Evolutionary conservation across 2,888 invertebrate genomes (phyloP).

Genomic region (Lottia gigantea): DNA sequence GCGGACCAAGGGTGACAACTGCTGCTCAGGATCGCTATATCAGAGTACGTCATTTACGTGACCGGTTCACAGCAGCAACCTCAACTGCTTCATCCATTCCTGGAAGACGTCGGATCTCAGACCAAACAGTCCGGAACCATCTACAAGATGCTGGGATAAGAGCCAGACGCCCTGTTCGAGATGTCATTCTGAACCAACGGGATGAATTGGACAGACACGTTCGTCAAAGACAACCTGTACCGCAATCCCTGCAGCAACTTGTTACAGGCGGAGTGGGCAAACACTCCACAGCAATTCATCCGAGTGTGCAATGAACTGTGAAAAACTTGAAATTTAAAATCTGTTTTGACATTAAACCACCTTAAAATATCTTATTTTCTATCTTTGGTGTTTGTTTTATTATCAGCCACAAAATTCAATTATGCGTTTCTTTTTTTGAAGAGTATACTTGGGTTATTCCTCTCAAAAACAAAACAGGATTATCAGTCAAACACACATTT

Average conservation of each 20-base stretch:
- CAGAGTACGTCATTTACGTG: slow-evolving; percentile 1
- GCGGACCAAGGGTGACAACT: slow-evolving; percentile 13
- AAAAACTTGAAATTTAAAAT: too few relatives aligned
- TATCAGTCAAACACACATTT: too few relatives aligned
- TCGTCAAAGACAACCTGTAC: not conserved
- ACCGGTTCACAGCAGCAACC: slow-evolving; percentile 11
- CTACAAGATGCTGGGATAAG: slow-evolving; percentile 8
- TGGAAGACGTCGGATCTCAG: slow-evolving; percentile 1
- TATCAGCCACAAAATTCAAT: too few relatives aligned
- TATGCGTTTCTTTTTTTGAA: too few relatives aligned
- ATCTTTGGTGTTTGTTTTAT: too few relatives aligned
- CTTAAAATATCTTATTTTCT: too few relatives aligned
- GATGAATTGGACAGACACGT: too few relatives aligned
- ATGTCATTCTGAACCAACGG: not conserved
- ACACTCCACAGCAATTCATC: slow-evolving; percentile 18
- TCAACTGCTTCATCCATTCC: not conserved
- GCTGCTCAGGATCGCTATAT: slow-evolving; percentile 18
- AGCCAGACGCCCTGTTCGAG: slow-evolving; percentile 1
- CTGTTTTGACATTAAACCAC: too few relatives aligned
- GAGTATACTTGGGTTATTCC: too few relatives aligned
- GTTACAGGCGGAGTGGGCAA: slow-evolving; percentile 22
- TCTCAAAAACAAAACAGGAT: too few relatives aligned
- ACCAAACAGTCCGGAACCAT: slow-evolving; percentile 14
- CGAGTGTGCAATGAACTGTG: not conserved
- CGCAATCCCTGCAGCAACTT: slow-evolving; percentile 22